Base-by-base conservation (phyloP, 2,113 vertebrate genomes). In the Burhinus bistriatus region DNA sequence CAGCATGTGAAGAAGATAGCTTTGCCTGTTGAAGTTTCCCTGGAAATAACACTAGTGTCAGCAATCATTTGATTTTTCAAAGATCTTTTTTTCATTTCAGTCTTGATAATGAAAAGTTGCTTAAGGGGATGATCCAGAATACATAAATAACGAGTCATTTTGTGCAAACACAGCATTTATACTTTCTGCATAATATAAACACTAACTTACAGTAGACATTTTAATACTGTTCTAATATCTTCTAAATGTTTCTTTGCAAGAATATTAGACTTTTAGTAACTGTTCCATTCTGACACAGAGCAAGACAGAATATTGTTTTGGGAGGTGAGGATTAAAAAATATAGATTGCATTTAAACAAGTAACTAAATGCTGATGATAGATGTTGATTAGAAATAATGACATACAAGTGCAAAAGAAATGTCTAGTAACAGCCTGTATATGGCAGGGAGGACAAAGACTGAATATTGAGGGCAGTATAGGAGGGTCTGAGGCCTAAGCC, bases 1-100 rank as follows among this genome's bases (percentile, higher is more conserved):
- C 68, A 93, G 69, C 62, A 57, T 62, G 4, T 52, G 4, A 68
- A 79, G 36, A 15, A 75, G 38, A 55, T 85, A 58, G 21, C 26
- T 47, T 87, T 55, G 25, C 30, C 6, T 64, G 34, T 83, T 93
- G 61, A 89, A 66, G n/a, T 87, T 94, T 75, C 58, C 10, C 49
- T 82, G 34, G 49, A 93, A 52, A 68, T 83, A 91, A 58, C n/a
- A 18, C 11, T 16, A 38, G 29, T 75, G 83, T 57, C 54, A 97
- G 79, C 44, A 95, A 45, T 83, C 34, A 79, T 69, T 47, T 84
- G 15, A 93, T 90, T 84, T 94, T 96, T 93, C 70, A 89, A 89
- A 91, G 29, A 86, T 70, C 36, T 92, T 76, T 85, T 86, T 72
- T 95, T 65, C 29, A 86, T 51, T 92, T 94, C 72, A 93, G 40